Percentiles rank a stretch among this genome's conserved stretches.
phyloP scores from a whole-genome alignment of 2,797 vertebrate species.

The Corythornis leucogaster region DNA sequence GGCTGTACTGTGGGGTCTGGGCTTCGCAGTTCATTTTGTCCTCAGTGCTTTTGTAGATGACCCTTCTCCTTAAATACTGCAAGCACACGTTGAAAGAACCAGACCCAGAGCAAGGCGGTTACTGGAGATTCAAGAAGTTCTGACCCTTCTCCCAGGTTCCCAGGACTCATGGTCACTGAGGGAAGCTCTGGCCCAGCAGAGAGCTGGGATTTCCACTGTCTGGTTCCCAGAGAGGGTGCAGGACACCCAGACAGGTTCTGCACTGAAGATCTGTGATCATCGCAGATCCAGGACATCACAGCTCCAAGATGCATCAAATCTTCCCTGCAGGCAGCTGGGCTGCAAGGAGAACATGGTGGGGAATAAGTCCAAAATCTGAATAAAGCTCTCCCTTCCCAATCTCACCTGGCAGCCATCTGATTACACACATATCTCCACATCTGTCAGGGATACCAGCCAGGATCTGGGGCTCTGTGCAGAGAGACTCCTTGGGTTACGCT shows the following conservation, averaged over 20 bases:
- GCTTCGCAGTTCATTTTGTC: neutral
- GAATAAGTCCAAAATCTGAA: neutral
- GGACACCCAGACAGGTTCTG: neutral
- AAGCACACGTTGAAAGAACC: neutral
- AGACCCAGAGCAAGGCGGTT: neutral
- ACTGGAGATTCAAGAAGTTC: neutral
- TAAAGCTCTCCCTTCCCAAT: constrained; percentile 36
- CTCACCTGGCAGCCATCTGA: neutral
- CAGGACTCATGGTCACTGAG: neutral
- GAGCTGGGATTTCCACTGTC: neutral
- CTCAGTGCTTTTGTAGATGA: neutral
- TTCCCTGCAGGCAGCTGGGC: constrained; percentile 18
- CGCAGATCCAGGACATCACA: neutral
- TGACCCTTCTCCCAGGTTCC: neutral
- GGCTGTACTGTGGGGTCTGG: neutral
- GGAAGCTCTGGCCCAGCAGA: neutral
- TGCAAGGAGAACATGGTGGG: neutral
- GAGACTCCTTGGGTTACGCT: accelerated
- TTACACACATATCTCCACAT: neutral
- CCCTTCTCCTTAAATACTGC: neutral
- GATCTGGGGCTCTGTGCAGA: neutral
- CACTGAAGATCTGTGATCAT: neutral
- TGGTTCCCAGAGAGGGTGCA: constrained; percentile 18
- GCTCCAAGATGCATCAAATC: neutral
- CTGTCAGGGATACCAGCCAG: neutral